Percentiles rank a stretch among this genome's conserved stretches.
These are phyloP conservation scores for Collichthys lucidus DNA, from an alignment of 2,113 vertebrate species.

Conservation along the genomic window DNA sequence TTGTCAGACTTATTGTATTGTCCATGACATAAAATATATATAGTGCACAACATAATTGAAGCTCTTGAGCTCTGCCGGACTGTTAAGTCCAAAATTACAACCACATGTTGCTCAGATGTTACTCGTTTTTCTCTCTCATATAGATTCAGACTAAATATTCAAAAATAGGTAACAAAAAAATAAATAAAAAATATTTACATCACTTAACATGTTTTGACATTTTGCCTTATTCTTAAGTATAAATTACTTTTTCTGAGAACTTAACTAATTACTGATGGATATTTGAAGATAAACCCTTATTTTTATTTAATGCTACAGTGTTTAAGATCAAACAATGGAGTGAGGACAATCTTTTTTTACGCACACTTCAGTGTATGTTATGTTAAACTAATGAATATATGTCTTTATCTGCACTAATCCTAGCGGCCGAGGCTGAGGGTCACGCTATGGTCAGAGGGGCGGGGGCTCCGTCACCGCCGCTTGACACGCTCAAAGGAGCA, in stretches of 20 bases:
- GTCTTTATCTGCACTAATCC: conserved; percentile 72
- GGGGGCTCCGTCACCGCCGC: conserved; percentile 62
- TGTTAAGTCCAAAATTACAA: background rate
- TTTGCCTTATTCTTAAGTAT: background rate
- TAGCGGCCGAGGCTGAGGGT: conserved; percentile 62
- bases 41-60: background rate
- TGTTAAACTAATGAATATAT: conserved; percentile 61
- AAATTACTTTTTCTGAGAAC: background rate
- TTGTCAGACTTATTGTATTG: too few species aligned
- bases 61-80: background rate
- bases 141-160: background rate
- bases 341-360: conserved; percentile 18
- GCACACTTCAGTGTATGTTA: conserved; percentile 35
- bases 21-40: background rate
- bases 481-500: conserved; percentile 82
- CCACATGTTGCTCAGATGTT: background rate
- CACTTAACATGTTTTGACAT: background rate
- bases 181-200: too few species aligned
- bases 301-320: background rate
- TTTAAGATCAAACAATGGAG: conserved; percentile 14
- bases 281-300: background rate
- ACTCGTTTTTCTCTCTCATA: background rate
- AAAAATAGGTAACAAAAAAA: background rate
- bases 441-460: conserved; percentile 75
- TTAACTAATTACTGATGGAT: background rate